These are phyloP conservation scores for Blastomussa wellsi DNA, from an alignment of 92 coral and sea anemone genomes.

Conservation along the genomic window DNA sequence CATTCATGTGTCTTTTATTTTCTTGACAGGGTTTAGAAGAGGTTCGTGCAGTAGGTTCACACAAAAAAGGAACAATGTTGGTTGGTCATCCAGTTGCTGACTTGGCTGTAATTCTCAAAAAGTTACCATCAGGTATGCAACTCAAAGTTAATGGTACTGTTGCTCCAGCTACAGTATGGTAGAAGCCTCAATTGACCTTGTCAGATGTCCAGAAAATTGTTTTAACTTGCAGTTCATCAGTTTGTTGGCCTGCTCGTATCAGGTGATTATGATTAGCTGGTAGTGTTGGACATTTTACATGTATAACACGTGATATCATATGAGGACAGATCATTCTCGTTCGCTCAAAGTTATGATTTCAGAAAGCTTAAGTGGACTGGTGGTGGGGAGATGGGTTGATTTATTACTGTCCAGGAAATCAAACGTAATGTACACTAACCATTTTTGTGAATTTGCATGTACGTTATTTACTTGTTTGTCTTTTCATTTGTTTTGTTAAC, in stretches of 20 bases:
- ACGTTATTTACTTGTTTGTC: not conserved
- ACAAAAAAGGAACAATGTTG: constrained; percentile 97
- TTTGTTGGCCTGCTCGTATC: no score
- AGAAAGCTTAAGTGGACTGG: not conserved
- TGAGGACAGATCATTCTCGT: no score
- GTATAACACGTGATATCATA: no score
- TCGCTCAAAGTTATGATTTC: not conserved
- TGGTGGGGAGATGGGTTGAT: not conserved
- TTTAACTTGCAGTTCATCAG: no score
- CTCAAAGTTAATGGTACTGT: no score
- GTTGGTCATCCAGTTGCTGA: constrained; percentile 96
- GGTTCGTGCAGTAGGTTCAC: constrained; percentile 96
- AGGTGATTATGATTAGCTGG: no score
- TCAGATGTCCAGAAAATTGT: no score
- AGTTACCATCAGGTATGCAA: constrained; percentile 83
- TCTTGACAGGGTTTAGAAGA: constrained; percentile 88
- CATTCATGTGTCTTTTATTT: not conserved
- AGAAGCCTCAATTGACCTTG: no score
- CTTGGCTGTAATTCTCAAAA: constrained; percentile 89
- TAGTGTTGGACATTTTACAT: no score
- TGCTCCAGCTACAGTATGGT: not conserved
- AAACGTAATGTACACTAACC: not conserved
- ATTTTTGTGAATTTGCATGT: not conserved
- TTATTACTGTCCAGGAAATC: not conserved
- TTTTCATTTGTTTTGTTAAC: not conserved